phyloP scores from a whole-genome alignment of 2,888 invertebrate genomes.

The Cephus rjabovi region DNA sequence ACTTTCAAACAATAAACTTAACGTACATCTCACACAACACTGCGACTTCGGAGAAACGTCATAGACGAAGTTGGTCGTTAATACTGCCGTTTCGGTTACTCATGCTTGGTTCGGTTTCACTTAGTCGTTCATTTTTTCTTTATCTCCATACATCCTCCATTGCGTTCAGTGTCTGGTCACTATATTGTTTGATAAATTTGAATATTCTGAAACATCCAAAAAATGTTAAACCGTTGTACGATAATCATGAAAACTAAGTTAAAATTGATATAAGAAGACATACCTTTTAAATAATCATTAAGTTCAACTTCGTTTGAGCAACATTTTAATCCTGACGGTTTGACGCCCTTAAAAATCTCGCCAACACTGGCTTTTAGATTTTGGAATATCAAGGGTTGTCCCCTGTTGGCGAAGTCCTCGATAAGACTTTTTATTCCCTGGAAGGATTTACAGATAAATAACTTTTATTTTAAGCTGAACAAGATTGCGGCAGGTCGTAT shows the following conservation, averaged over 20 bases:
- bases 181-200: slow-evolving; percentile 24
- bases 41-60: not conserved
- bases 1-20: not conserved
- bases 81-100: not conserved
- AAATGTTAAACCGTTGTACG: slow-evolving; percentile 1
- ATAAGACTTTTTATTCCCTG: slow-evolving; percentile 75
- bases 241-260: not conserved
- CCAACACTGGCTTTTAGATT: slow-evolving; percentile 72
- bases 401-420: slow-evolving; percentile 71
- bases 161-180: slow-evolving; percentile 27
- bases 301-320: slow-evolving; percentile 70
- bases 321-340: slow-evolving; percentile 70
- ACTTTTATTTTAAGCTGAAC: not conserved
- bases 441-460: slow-evolving; percentile 30
- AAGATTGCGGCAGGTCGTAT: not conserved
- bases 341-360: slow-evolving; percentile 71
- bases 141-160: not conserved
- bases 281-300: slow-evolving; percentile 69
- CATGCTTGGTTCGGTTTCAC: not conserved
- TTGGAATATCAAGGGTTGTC: slow-evolving; percentile 71
- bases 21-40: not conserved
- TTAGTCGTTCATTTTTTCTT: not conserved
- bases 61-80: not conserved
- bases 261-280: not conserved
- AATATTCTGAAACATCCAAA: slow-evolving; percentile 32